Evolutionary conservation across 2,113 vertebrate species (phyloP).

Genomic region (Ancistrus triradiatus): DNA sequence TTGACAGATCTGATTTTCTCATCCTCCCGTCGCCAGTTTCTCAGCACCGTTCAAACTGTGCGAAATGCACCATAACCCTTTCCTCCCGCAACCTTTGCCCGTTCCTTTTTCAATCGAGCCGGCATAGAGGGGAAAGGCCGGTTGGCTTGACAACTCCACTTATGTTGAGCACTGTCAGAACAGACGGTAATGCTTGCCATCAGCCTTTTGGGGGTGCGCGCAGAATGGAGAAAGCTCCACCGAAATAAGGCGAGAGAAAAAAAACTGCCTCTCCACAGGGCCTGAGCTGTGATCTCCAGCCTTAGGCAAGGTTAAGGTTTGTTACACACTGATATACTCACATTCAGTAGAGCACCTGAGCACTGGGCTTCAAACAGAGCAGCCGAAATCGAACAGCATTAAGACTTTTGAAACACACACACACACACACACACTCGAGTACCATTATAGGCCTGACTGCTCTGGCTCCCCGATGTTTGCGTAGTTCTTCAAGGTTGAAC

Average conservation of each 20-base stretch:
- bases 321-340: conserved; percentile 12
- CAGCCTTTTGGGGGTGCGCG: conserved; percentile 27
- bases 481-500: too few species aligned
- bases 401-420: neutral
- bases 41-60: conserved; percentile 3
- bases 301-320: conserved; percentile 27
- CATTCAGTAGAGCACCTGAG: conserved; percentile 12
- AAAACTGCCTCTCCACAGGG: conserved; percentile 1
- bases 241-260: neutral
- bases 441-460: neutral
- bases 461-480: neutral
- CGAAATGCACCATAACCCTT: neutral
- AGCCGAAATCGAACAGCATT: conserved; percentile 9
- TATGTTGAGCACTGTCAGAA: conserved; percentile 37
- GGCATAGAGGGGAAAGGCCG: conserved; percentile 38
- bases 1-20: too few species aligned
- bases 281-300: conserved; percentile 21
- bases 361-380: conserved; percentile 12
- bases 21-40: too few species aligned
- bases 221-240: conserved; percentile 16
- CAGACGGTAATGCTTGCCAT: conserved; percentile 44
- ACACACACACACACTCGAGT: neutral
- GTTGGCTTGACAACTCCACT: conserved; percentile 50
- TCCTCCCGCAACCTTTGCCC: conserved; percentile 31
- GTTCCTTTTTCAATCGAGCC: conserved; percentile 36